Percentiles rank a stretch among this genome's conserved stretches.
phyloP scores from a whole-genome alignment of 1,140 invertebrate genomes.

The Nomia melanderi region DNA sequence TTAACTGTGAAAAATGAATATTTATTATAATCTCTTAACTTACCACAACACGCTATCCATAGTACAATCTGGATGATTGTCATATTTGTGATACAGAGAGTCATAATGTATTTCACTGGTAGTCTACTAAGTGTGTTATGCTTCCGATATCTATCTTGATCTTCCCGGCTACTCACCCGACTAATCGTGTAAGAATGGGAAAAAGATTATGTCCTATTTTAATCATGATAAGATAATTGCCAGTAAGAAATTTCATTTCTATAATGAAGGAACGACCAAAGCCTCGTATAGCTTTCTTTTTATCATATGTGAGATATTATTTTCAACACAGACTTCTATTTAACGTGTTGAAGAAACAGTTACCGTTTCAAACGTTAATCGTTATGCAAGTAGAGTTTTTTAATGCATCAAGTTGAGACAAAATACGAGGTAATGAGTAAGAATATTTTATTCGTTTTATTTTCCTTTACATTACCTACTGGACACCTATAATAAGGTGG shows the following conservation, averaged over 20 bases:
- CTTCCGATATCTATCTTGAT: slow-evolving; percentile 25
- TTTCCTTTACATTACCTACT: not conserved
- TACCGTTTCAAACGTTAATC: not conserved
- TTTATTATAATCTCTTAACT: not conserved
- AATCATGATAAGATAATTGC: slow-evolving; percentile 64
- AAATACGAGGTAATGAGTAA: not conserved
- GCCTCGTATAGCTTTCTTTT: not conserved
- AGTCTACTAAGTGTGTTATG: not conserved
- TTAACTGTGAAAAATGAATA: not conserved
- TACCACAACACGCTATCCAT: slow-evolving; percentile 33
- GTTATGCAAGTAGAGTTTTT: not conserved
- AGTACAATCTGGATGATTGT: slow-evolving; percentile 20
- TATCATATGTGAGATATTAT: not conserved
- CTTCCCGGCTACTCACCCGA: slow-evolving; percentile 58
- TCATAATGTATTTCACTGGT: slow-evolving; percentile 2
- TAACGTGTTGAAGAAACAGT: slow-evolving; percentile 8
- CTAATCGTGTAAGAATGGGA: slow-evolving; percentile 40
- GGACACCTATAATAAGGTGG: slow-evolving; percentile 38
- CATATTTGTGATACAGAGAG: slow-evolving; percentile 34
- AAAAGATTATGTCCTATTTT: slow-evolving; percentile 54
- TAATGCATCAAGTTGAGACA: not conserved
- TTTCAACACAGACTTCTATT: not conserved
- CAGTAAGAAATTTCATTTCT: not conserved
- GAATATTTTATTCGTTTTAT: not conserved
- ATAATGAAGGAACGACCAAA: not conserved